These are phyloP conservation scores for Lutjanus argentimaculatus DNA, from an alignment of 2,797 vertebrate genomes.

Conservation along the genomic window DNA sequence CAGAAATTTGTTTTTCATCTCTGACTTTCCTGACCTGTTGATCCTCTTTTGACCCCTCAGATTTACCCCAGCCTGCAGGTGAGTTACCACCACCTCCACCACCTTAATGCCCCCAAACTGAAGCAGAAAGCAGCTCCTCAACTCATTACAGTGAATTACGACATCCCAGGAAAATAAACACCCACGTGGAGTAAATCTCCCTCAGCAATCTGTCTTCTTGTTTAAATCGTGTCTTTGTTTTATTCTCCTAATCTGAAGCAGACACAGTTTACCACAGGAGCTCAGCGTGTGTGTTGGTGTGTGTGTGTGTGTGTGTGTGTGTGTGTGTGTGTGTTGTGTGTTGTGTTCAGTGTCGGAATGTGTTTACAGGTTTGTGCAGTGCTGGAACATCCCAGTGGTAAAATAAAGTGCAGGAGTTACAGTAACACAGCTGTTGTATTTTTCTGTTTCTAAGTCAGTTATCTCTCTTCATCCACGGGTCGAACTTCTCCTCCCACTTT, in stretches of 20 bases:
- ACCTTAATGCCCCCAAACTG: neutral
- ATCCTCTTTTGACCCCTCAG: neutral
- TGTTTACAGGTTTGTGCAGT: slow-evolving; percentile 33
- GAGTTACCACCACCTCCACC: too few relatives aligned
- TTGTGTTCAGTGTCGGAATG: too few relatives aligned
- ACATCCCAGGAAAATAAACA: neutral
- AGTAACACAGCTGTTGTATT: neutral
- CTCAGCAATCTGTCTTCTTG: neutral
- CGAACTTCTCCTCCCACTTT: neutral
- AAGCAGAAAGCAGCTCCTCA: too few relatives aligned
- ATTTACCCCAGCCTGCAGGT: neutral
- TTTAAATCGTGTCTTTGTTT: slow-evolving; percentile 7
- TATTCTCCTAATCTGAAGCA: slow-evolving; percentile 37
- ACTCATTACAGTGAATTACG: neutral
- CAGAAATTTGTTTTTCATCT: neutral
- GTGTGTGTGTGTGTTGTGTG: too few relatives aligned
- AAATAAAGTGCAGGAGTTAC: slow-evolving; percentile 5
- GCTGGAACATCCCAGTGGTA: slow-evolving; percentile 18
- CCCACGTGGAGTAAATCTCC: neutral
- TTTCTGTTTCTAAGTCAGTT: slow-evolving; percentile 20
- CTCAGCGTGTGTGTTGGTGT: neutral
- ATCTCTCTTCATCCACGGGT: neutral
- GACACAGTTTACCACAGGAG: slow-evolving; percentile 15
- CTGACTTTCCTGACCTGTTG: neutral
- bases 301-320: too few relatives aligned